These are phyloP conservation scores for Brachyptera putata DNA, from an alignment of 2,888 invertebrate species.

Conservation along the genomic window DNA sequence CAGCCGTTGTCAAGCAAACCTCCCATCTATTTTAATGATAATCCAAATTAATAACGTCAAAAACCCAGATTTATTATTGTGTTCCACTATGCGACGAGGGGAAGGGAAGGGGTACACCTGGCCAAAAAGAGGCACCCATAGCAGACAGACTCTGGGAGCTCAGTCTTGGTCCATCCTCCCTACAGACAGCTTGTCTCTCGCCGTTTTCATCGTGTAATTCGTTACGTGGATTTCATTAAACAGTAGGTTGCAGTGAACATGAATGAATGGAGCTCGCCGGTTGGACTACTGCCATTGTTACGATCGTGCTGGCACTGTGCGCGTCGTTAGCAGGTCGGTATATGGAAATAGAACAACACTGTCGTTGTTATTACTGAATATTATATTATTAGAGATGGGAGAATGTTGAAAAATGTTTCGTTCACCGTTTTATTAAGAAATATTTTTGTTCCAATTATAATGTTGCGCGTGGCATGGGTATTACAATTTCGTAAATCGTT, in stretches of 20 bases:
- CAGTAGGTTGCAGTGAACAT: not conserved
- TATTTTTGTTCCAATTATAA: too few species aligned
- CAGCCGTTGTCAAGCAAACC: too few species aligned
- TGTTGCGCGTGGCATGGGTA: too few species aligned
- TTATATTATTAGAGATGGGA: not conserved
- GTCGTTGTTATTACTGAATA: not conserved
- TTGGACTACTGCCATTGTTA: slow-evolving; percentile 7
- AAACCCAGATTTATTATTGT: too few species aligned
- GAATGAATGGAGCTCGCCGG: slow-evolving; percentile 9
- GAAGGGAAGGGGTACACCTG: too few species aligned
- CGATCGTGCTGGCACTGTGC: not conserved
- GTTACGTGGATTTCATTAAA: not conserved
- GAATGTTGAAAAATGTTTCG: not conserved
- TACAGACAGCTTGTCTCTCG: not conserved
- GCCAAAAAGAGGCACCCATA: too few species aligned
- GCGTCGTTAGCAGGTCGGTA: not conserved
- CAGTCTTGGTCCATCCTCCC: not conserved
- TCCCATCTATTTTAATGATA: too few species aligned
- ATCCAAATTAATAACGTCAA: too few species aligned
- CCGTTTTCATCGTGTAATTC: not conserved
- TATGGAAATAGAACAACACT: not conserved
- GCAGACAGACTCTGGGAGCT: not conserved
- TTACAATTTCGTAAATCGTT: too few species aligned
- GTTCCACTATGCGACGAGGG: too few species aligned
- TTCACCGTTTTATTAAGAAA: too few species aligned